A percentile compares a stretch with the other conserved stretches of the same genome.
Evolutionary conservation across 2,888 invertebrate species (phyloP).

Genomic region (Mallateleia sp.): DNA sequence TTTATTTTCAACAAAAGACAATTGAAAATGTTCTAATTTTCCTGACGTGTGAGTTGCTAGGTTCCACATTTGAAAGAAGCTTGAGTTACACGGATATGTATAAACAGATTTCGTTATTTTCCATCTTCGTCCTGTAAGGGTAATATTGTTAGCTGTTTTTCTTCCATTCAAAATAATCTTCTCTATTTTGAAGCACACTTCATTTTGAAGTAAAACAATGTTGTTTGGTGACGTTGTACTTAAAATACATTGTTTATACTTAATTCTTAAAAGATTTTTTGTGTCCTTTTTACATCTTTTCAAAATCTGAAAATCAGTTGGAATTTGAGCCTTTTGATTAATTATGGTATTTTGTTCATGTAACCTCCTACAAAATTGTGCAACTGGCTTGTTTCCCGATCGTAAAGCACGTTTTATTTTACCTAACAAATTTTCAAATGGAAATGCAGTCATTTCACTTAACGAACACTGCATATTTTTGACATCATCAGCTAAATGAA

Average conservation of each 20-base stretch:
- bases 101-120: no score
- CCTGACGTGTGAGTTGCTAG: no score
- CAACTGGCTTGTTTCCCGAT: neutral
- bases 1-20: no score
- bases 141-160: no score
- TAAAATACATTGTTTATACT: constrained; percentile 31
- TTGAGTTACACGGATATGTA: no score
- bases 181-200: constrained; percentile 17
- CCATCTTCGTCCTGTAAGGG: no score
- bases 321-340: constrained; percentile 5
- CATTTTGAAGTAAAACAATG: constrained; percentile 32
- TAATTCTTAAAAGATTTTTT: constrained; percentile 12
- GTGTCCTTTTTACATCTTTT: neutral
- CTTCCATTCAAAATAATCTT: neutral
- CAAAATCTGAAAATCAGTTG: neutral
- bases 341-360: neutral
- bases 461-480: neutral
- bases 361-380: neutral
- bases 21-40: no score
- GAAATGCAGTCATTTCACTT: neutral
- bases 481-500: neutral
- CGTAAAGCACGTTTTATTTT: neutral
- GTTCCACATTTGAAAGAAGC: no score
- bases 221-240: constrained; percentile 28
- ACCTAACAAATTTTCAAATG: neutral